Evolutionary conservation across 1,140 invertebrate species (phyloP).

Genomic region (Stratiolaelaps scimitus): DNA sequence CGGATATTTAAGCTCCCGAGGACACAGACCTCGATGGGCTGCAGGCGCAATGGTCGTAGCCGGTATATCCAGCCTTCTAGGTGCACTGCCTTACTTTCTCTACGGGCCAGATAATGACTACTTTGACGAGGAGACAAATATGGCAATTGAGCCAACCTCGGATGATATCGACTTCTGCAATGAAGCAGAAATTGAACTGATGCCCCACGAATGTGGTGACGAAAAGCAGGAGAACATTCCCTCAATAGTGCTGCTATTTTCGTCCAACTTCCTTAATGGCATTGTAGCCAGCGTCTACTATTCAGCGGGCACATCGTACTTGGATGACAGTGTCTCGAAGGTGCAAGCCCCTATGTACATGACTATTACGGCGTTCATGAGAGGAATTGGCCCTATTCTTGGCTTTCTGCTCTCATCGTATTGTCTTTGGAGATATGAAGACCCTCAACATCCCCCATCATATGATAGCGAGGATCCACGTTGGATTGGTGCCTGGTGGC

Average conservation of each 20-base stretch:
- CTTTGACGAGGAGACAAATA: conserved; percentile 35
- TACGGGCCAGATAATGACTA: conserved; percentile 51
- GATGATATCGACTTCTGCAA: conserved; percentile 25
- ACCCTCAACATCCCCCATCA: conserved; percentile 53
- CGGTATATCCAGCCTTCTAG: conserved; percentile 52
- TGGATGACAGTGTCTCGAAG: conserved; percentile 35
- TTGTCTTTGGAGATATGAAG: conserved; percentile 55
- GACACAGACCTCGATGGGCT: conserved; percentile 56
- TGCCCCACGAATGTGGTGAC: not conserved
- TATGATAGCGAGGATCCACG: conserved; percentile 55
- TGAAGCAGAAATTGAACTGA: not conserved
- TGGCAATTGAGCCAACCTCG: conserved; percentile 41
- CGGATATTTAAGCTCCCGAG: conserved; percentile 53
- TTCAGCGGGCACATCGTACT: conserved; percentile 30
- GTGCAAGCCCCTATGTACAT: conserved; percentile 34
- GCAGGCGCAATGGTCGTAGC: conserved; percentile 55
- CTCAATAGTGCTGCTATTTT: not conserved
- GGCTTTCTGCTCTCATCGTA: conserved; percentile 57
- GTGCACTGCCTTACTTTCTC: conserved; percentile 54
- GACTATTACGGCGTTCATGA: conserved; percentile 39
- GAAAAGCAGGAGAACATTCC: conserved; percentile 18
- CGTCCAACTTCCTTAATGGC: conserved; percentile 15
- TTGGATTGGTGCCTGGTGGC: conserved; percentile 65
- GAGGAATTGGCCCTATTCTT: conserved; percentile 57
- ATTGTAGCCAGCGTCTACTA: conserved; percentile 13